These are phyloP conservation scores for Hucho hucho DNA, from an alignment of 2,113 vertebrate genomes.

Conservation along the genomic window DNA sequence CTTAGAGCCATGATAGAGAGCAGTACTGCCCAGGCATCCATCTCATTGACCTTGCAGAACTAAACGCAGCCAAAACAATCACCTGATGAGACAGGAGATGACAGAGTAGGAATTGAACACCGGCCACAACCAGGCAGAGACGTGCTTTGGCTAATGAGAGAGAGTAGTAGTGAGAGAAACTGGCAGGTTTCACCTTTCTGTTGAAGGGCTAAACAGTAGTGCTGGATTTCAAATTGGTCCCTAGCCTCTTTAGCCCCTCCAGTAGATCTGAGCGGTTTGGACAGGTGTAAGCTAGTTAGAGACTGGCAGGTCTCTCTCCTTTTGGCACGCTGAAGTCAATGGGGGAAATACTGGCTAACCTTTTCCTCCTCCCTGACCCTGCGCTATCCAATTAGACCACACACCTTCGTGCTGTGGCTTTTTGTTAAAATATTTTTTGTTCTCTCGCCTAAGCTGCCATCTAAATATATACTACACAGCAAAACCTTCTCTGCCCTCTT, in stretches of 20 bases:
- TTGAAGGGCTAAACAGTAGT: background rate
- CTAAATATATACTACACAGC: slow-evolving; percentile 39
- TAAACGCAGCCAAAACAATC: slow-evolving; percentile 24
- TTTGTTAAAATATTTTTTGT: too few species aligned
- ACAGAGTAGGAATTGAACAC: slow-evolving; percentile 7
- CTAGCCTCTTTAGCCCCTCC: background rate
- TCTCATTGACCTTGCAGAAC: background rate
- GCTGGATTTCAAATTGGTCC: background rate
- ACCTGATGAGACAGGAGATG: slow-evolving; percentile 11
- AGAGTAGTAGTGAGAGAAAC: too few species aligned
- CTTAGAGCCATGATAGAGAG: background rate
- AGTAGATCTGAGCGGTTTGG: too few species aligned
- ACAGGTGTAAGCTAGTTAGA: too few species aligned
- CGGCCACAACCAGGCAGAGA: background rate
- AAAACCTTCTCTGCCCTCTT: slow-evolving; percentile 12
- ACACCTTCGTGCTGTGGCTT: slow-evolving; percentile 12
- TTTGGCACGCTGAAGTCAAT: background rate
- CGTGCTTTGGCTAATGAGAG: background rate
- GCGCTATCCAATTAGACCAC: slow-evolving; percentile 9
- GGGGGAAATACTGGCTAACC: background rate
- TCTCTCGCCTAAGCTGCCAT: too few species aligned
- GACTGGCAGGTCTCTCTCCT: background rate
- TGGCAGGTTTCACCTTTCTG: background rate
- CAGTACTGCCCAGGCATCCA: background rate
- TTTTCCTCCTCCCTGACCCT: slow-evolving; percentile 16